These are phyloP conservation scores for Procambarus clarkii DNA, from an alignment of 1,140 invertebrate species.

Conservation along the genomic window DNA sequence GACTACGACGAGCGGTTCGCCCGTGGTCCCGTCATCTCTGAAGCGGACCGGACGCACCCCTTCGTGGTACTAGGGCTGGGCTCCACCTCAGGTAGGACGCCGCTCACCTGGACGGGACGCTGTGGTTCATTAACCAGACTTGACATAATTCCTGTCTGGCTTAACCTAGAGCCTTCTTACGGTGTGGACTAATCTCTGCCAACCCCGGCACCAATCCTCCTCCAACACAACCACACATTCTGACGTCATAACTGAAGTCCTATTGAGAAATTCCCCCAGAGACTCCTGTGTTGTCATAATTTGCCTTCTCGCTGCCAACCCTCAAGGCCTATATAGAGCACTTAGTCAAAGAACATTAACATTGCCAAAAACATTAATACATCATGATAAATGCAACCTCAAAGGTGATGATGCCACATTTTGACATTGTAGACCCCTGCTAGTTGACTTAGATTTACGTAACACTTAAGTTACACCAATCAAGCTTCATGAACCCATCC, in stretches of 20 bases:
- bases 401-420: not conserved
- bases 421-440: not conserved
- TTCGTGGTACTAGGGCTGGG: conserved; percentile 57
- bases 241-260: not conserved
- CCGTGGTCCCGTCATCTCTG: conserved; percentile 41
- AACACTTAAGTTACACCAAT: not conserved
- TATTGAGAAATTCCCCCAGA: not conserved
- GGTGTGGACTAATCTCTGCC: conserved; percentile 3
- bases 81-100: conserved; percentile 57
- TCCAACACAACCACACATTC: not conserved
- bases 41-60: conserved; percentile 58
- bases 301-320: not conserved
- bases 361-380: not conserved
- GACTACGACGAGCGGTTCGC: conserved; percentile 52
- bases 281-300: not conserved
- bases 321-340: not conserved
- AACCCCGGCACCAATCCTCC: not conserved
- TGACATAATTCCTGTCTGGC: not conserved
- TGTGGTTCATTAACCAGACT: not conserved
- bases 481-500: not conserved
- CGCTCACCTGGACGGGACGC: not conserved
- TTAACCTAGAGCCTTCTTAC: not conserved
- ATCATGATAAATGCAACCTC: not conserved
- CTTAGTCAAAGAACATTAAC: not conserved
- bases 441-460: not conserved